phyloP scores from a whole-genome alignment of 2,113 vertebrate genomes.

The Lampris incognitus region DNA sequence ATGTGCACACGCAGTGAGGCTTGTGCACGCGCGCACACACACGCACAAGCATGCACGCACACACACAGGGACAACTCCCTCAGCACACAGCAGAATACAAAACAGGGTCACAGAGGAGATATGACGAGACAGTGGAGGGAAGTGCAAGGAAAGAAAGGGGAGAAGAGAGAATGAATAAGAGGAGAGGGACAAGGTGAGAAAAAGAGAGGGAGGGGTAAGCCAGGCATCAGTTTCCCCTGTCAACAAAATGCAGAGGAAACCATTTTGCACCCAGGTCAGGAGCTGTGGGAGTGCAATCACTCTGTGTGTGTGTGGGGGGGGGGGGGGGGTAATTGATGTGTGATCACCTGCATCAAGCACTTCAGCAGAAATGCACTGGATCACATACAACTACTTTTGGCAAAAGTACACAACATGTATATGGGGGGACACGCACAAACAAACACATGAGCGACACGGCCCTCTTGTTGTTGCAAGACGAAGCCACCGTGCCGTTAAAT shows the following conservation, averaged over 20 bases:
- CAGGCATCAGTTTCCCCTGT: conserved; percentile 68
- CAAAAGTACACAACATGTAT: conserved; percentile 10
- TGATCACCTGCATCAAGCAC: conserved; percentile 52
- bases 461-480: conserved; percentile 23
- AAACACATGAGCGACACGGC: neutral
- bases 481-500: conserved; percentile 43
- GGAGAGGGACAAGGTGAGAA: conserved; percentile 24
- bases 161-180: neutral
- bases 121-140: conserved; percentile 33
- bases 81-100: conserved; percentile 51
- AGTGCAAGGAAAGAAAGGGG: conserved; percentile 21
- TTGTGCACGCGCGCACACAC: conserved; percentile 16
- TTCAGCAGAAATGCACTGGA: conserved; percentile 54
- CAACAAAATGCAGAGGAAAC: conserved; percentile 69
- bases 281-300: conserved; percentile 54
- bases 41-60: conserved; percentile 15
- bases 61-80: conserved; percentile 66
- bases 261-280: conserved; percentile 71
- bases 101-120: conserved; percentile 56
- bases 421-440: neutral
- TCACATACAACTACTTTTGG: conserved; percentile 25
- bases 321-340: conserved; percentile 68
- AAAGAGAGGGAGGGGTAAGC: conserved; percentile 19
- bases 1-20: conserved; percentile 16
- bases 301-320: conserved; percentile 15